These are phyloP conservation scores for Cyclophora punctaria DNA, from an alignment of 2,888 invertebrate species.

Conservation along the genomic window DNA sequence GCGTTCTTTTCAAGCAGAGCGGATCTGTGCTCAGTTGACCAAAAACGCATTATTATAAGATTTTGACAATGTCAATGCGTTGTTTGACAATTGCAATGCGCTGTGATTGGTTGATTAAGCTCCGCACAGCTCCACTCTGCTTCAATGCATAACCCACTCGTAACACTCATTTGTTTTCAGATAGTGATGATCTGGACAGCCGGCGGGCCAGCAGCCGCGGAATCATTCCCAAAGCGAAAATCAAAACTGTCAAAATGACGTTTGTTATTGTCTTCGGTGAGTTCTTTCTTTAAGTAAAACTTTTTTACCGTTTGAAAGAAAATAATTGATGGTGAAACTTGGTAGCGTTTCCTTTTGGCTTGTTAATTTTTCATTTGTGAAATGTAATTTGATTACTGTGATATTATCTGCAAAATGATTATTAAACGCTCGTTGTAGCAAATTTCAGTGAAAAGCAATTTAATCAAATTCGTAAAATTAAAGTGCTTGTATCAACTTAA, in stretches of 20 bases:
- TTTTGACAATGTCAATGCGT: no score
- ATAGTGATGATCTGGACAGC: conserved; percentile 66
- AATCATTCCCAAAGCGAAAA: conserved; percentile 94
- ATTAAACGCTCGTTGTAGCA: background rate
- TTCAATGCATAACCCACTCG: no score
- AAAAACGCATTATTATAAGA: no score
- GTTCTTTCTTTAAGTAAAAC: conserved; percentile 31
- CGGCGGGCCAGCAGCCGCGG: conserved; percentile 92
- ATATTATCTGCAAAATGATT: background rate
- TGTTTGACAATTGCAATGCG: no score
- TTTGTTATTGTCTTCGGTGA: conserved; percentile 95
- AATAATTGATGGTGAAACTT: no score
- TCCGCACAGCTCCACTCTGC: no score
- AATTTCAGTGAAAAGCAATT: background rate
- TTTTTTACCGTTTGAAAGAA: conserved; percentile 3
- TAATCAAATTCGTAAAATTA: background rate
- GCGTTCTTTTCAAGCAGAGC: no score
- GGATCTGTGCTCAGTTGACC: no score
- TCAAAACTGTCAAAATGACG: conserved; percentile 98
- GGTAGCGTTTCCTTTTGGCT: no score
- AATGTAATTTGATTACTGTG: background rate
- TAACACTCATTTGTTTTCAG: conserved; percentile 30
- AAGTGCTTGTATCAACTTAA: no score
- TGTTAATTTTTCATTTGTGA: no score
- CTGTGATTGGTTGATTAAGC: no score